Conservation (phyloP, 1,140 invertebrate species). For the Drosophila cardini region DNA sequence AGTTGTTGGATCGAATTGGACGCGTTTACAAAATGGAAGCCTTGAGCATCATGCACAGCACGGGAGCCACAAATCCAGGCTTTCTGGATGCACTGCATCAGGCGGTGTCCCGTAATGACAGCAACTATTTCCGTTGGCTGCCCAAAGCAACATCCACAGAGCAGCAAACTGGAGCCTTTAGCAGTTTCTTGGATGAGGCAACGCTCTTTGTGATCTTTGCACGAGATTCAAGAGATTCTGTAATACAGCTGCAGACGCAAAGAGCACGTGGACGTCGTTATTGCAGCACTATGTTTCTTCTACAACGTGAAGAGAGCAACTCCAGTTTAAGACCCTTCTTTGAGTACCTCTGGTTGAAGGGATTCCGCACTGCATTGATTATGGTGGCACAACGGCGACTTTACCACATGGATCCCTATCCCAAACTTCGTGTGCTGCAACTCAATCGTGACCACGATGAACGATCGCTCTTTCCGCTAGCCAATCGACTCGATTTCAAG, state of each 20-base stretch:
- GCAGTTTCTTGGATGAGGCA: conserved; percentile 25
- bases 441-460: conserved; percentile 24
- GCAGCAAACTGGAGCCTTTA: conserved; percentile 6
- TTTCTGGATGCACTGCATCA: conserved; percentile 43
- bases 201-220: conserved; percentile 62
- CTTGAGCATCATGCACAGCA: conserved; percentile 50
- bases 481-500: conserved; percentile 27
- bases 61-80: conserved; percentile 15
- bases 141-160: conserved; percentile 53
- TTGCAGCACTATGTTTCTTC: conserved; percentile 47
- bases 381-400: conserved; percentile 40
- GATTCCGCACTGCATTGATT: conserved; percentile 61
- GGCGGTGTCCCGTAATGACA: conserved; percentile 14
- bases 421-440: conserved; percentile 36
- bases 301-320: not conserved
- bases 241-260: conserved; percentile 43
- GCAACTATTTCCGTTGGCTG: conserved; percentile 46
- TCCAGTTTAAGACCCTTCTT: conserved; percentile 34
- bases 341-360: conserved; percentile 45
- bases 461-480: conserved; percentile 41
- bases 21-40: conserved; percentile 28
- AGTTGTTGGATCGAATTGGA: conserved; percentile 53
- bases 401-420: conserved; percentile 72
- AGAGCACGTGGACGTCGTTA: conserved; percentile 50
- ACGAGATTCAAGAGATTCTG: conserved; percentile 36